Conservation (phyloP, 2,888 invertebrate genomes). For the Drosophila yooni region DNA sequence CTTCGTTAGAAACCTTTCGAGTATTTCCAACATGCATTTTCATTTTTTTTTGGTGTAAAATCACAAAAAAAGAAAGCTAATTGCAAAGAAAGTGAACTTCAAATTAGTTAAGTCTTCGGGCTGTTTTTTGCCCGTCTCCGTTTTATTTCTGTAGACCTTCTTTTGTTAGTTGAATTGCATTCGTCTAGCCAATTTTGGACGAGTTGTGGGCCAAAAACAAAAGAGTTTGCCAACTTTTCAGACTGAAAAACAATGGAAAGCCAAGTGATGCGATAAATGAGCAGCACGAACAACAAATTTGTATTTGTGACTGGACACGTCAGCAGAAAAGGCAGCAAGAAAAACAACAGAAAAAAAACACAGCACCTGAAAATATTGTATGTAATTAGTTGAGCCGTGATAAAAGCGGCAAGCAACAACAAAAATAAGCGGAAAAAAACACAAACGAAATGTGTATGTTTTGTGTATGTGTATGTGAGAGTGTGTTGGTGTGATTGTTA, state of each 20-base stretch:
- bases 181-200: slow-evolving; percentile 51
- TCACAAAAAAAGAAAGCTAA: not conserved
- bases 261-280: slow-evolving; percentile 57
- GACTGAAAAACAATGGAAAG: slow-evolving; percentile 64
- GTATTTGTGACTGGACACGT: slow-evolving; percentile 29
- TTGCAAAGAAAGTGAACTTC: slow-evolving; percentile 6
- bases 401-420: slow-evolving; percentile 30
- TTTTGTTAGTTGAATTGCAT: slow-evolving; percentile 25
- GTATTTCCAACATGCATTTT: not conserved
- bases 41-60: not conserved
- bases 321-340: slow-evolving; percentile 19
- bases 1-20: not conserved
- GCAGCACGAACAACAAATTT: slow-evolving; percentile 29
- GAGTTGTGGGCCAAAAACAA: slow-evolving; percentile 45
- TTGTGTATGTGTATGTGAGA: slow-evolving; percentile 15
- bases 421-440: slow-evolving; percentile 26
- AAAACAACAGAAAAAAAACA: slow-evolving; percentile 18
- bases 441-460: slow-evolving; percentile 34
- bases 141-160: not conserved
- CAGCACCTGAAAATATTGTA: slow-evolving; percentile 41
- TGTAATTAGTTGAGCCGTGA: slow-evolving; percentile 64
- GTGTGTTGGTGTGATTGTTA: slow-evolving; percentile 21
- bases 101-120: slow-evolving; percentile 2
- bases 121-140: not conserved
- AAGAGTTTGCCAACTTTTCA: slow-evolving; percentile 58